Evolutionary conservation across 2,797 vertebrate genomes (phyloP), one percentile per base, ranked within the genome.

Genomic region (Dermochelys coriacea): DNA sequence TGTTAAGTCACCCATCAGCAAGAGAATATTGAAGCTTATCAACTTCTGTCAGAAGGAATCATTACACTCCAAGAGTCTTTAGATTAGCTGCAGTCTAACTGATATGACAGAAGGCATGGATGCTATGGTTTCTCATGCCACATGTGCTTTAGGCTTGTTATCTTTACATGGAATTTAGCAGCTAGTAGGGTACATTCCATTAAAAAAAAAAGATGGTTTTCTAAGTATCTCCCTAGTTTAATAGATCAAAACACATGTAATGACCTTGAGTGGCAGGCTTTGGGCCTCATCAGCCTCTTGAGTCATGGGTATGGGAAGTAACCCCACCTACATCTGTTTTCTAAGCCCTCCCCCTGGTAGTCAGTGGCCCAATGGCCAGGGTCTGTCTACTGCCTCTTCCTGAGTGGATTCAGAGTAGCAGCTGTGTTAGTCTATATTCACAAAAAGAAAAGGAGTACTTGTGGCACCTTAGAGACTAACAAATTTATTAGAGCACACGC

Each of bases 221-320:
- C 74, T 82, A 37, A 85, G 77, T 77, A 31, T 92, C 37, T 87
- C 51, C 45, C 47, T 29, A 45, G 12, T 89, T 45, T 84, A 94
- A 92, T 94, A 93, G 92, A 92, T 86, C 52, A 92, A 92, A 94
- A 88, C 59, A 61, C 59, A 16, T 34, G 31, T 34, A 34, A 61
- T 34, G 31, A 31, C 52, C 54, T 25, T 2, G 9, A 23, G 52
- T 54, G 21, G 52, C 23, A 54, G 21, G 52, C 52, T 54, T 54
- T 54, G 23, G 54, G 21, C 52, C 52, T 54, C 23, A 23, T 54
- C 19, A 19, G 52, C 21, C 23, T 9, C 4, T 54, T 54, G 54
- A 54, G 23, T 54, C 21, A 19, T 21, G 52, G 21, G 52, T 21
- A 52, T 9, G 1, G 52, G 52, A 54, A 23, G 52, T 25, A 25